Percentiles rank a stretch among this genome's conserved stretches.
Conservation (phyloP, 1,140 invertebrate genomes). For the Ylistrum balloti region DNA sequence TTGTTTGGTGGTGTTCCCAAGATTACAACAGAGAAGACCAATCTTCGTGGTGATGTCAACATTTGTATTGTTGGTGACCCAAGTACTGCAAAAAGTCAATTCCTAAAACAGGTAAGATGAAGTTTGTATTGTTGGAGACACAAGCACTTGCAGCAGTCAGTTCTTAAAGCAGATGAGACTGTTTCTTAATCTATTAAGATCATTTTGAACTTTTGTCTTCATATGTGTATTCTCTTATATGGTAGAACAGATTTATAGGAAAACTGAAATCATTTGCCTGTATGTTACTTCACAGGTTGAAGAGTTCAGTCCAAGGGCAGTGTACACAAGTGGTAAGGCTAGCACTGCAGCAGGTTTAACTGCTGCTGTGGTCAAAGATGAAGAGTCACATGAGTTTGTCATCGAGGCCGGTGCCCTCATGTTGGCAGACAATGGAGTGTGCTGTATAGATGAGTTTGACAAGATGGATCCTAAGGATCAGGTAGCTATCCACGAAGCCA, state of each 20-base stretch:
- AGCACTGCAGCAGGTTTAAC: constrained; percentile 98
- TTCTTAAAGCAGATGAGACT: too few species aligned
- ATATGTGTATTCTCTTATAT: too few species aligned
- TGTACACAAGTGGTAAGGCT: constrained; percentile 99
- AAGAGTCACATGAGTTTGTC: constrained; percentile 99
- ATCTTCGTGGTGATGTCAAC: constrained; percentile 97
- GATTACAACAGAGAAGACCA: constrained; percentile 93
- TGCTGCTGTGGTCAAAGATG: constrained; percentile 96
- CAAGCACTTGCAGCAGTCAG: constrained; percentile 97
- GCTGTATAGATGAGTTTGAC: constrained; percentile 99
- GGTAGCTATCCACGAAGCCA: constrained; percentile 99
- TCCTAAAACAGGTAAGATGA: constrained; percentile 94
- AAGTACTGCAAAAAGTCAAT: constrained; percentile 98
- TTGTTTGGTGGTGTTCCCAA: constrained; percentile 99
- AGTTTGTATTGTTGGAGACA: constrained; percentile 99
- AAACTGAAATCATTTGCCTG: too few species aligned
- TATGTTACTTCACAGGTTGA: constrained; percentile 87
- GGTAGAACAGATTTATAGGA: too few species aligned
- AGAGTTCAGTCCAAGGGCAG: constrained; percentile 96
- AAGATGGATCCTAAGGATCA: constrained; percentile 99
- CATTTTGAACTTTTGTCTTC: too few species aligned
- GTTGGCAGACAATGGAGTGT: constrained; percentile 99
- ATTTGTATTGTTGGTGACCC: constrained; percentile 99
- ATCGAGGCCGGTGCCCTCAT: constrained; percentile 99
- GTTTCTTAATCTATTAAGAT: too few species aligned